Evolutionary conservation across 2,888 invertebrate genomes (phyloP), one percentile per base, ranked within the genome.

Genomic region (Unio delphinus): DNA sequence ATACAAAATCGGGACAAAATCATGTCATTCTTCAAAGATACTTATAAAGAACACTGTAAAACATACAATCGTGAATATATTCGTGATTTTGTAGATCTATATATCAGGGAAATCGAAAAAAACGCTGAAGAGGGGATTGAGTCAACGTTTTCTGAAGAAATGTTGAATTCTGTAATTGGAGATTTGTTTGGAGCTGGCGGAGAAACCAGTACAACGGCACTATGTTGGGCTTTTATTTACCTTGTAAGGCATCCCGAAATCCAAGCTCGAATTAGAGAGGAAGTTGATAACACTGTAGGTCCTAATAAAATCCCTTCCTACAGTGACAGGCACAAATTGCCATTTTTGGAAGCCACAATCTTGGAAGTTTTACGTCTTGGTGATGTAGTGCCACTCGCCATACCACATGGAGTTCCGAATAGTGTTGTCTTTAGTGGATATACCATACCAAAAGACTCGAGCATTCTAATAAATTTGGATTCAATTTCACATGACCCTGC

Each of bases 131-230:
- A 62, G 11, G 6, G 18, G 11, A 18, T 18, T 23, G 23, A 20
- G 20, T 66, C 34, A 23, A 26, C 54, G 23, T 62, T 67, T 61
- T 23, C 68, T 80, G 79, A 74, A 23, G 68, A 65, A 1, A 75
- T 80, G 28, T 64, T 83, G 4, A 8, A 60, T 15, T 45, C 60
- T 15, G 72, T 74, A 6, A 74, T 80, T 17, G 56, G 64, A 1
- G 82, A 83, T 58, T 70, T 85, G 11, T 81, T 84, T 61, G 69
- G 73, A 17, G 85, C 84, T n/a, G 85, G 84, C 0, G 76, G 82
- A 84, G 95, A 95, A 83, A 95, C 95, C 1, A 94, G 94, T 0
- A 93, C 94, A 20, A 94, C 96, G n/a, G 95, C 94, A 1, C 94
- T 96, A 74, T 94, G 95, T 86, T 96, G 96, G 92, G 94, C 94